Conservation (phyloP, 2,797 vertebrate species). For the Neoniphon sammara region DNA sequence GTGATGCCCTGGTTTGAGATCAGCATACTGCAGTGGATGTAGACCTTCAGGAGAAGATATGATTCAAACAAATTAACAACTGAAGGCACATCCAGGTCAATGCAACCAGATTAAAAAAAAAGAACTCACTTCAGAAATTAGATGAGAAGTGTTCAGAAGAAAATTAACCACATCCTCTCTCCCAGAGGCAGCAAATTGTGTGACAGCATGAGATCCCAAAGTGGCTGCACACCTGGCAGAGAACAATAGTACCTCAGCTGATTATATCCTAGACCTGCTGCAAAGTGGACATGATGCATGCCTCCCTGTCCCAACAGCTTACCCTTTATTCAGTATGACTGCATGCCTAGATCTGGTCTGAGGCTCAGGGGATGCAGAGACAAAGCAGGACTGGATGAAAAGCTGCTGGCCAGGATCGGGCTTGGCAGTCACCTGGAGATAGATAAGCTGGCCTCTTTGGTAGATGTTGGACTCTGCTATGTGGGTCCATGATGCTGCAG, state of each 20-base stretch:
- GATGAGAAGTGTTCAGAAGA: constrained; percentile 63
- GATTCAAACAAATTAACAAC: neutral
- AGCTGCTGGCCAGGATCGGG: constrained; percentile 56
- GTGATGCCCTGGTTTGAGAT: constrained; percentile 64
- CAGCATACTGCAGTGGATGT: constrained; percentile 75
- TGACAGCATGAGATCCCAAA: constrained; percentile 39
- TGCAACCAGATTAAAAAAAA: rapidly evolving
- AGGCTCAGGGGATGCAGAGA: constrained; percentile 61
- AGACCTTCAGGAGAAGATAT: constrained; percentile 57
- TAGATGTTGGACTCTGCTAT: constrained; percentile 59
- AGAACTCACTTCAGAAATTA: constrained; percentile 69
- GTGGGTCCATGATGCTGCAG: constrained; percentile 71
- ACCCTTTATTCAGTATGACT: constrained; percentile 79
- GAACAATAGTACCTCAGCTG: neutral
- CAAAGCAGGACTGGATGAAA: constrained; percentile 77
- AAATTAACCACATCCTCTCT: constrained; percentile 62
- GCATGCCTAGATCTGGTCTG: constrained; percentile 44
- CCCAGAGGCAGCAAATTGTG: constrained; percentile 61
- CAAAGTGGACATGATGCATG: neutral
- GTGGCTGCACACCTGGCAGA: constrained; percentile 70
- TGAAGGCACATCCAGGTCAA: neutral
- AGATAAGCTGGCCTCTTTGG: constrained; percentile 65
- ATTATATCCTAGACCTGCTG: neutral
- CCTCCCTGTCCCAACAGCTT: neutral
- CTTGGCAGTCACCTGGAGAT: constrained; percentile 68